Evolutionary conservation across 2,888 invertebrate species (phyloP), one percentile per base, ranked within the genome.

Genomic region (Hemistola chrysoprasaria): DNA sequence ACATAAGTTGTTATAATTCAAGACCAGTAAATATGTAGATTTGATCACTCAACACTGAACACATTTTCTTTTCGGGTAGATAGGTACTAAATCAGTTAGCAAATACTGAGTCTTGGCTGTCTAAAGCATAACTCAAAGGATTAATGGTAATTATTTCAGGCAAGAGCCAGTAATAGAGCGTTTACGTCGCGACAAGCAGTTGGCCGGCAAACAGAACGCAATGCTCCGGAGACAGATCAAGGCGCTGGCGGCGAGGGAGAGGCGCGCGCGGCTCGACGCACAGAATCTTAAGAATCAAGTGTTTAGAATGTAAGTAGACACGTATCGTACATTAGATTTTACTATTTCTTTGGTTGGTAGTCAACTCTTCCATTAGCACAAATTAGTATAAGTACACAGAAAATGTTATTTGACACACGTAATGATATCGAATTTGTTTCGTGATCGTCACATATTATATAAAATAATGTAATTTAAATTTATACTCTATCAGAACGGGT

Each of bases 231-330:
- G 85, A 26, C 90, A 90, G 53, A 81, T 90, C 16, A 87, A 88
- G 56, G 79, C 83, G 0, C 56, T 90, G 0, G 84, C 83, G 0
- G 80, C 84, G 0, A 65, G 89, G 6, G 90, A 90, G 48, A 59
- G 85, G 9, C 65, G 90, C 1, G 67, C 88, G 0, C 64, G 87
- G 0, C 67, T 90, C 1, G 90, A 90, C 36, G 82, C 87, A 3
- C 88, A 88, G 47, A 89, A 88, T 53, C 63, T 89, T 7, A 88
- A 80, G 54, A 84, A 83, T 40, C 89, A 89, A 63, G 67, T 88
- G 6, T 85, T 82, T 51, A 74, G 88, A 57, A 84, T 87, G 87
- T 86, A 63, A 59, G 59, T 65, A 1, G 10, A 27, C 11, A 32
- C 6, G 1, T 33, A 4, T 27, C 11, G 6, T 1, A 21, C 28